phyloP scores from a whole-genome alignment of 1,140 invertebrate species.

The Monomorium pharaonis region DNA sequence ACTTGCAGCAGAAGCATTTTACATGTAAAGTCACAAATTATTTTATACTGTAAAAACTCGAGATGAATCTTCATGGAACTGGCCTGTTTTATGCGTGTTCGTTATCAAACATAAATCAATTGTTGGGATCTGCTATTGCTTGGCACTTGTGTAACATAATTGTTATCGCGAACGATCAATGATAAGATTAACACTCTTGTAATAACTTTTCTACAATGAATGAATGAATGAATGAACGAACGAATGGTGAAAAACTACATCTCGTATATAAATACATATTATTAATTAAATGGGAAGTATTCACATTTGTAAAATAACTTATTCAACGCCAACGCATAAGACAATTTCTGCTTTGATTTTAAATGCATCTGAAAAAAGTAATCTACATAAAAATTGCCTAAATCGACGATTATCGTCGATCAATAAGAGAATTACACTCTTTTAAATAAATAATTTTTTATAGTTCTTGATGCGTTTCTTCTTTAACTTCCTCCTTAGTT shows the following conservation, averaged over 20 bases:
- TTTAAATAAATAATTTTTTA: slow-evolving; percentile 67
- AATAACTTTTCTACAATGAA: not conserved
- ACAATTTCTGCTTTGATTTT: slow-evolving; percentile 54
- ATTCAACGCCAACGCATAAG: slow-evolving; percentile 35
- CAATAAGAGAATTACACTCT: slow-evolving; percentile 63
- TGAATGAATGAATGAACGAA: not conserved
- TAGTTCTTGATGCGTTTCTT: slow-evolving; percentile 73
- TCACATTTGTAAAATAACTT: slow-evolving; percentile 55
- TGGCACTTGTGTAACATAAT: slow-evolving; percentile 55
- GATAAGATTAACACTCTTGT: slow-evolving; percentile 19
- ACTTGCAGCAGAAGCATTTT: slow-evolving; percentile 13
- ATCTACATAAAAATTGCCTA: slow-evolving; percentile 63
- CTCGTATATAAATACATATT: slow-evolving; percentile 21
- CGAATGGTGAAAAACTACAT: slow-evolving; percentile 4
- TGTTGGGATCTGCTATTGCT: slow-evolving; percentile 15
- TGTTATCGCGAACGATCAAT: not conserved
- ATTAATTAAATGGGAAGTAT: slow-evolving; percentile 54
- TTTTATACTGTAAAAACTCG: not conserved
- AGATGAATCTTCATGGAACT: slow-evolving; percentile 19
- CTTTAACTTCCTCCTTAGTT: slow-evolving; percentile 38
- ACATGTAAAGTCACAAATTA: slow-evolving; percentile 31
- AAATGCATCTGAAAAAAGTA: slow-evolving; percentile 66
- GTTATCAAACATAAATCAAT: slow-evolving; percentile 19
- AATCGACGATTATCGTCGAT: slow-evolving; percentile 63
- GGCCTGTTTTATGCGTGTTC: not conserved